A percentile compares a stretch with the other conserved stretches of the same genome.
These are phyloP conservation scores for Carettochelys insculpta DNA, from an alignment of 2,113 vertebrate genomes.

Conservation along the genomic window DNA sequence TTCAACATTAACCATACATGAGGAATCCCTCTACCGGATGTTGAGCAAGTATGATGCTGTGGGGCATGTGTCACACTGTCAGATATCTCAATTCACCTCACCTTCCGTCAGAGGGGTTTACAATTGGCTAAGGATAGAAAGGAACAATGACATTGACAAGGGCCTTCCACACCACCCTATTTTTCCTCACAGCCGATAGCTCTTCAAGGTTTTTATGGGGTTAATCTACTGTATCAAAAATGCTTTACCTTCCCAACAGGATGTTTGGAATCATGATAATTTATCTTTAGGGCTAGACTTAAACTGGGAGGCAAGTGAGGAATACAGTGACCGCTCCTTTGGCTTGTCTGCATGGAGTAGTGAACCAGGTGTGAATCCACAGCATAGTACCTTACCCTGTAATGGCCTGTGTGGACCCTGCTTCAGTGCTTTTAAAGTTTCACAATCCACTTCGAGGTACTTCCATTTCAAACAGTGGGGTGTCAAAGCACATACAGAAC, in stretches of 20 bases:
- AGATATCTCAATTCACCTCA: background rate
- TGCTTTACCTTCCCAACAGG: background rate
- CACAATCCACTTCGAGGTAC: background rate
- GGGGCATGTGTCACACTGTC: background rate
- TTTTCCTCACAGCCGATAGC: background rate
- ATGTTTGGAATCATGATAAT: background rate
- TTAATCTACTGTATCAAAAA: constrained; percentile 16
- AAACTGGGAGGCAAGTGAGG: background rate
- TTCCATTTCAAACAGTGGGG: too few relatives aligned
- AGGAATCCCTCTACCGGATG: background rate
- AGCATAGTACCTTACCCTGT: background rate
- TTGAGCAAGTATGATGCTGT: background rate
- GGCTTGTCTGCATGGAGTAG: background rate
- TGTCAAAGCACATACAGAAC: too few relatives aligned
- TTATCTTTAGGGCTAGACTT: background rate
- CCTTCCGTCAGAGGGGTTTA: background rate
- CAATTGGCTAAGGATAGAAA: constrained; percentile 31
- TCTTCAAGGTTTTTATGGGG: constrained; percentile 12
- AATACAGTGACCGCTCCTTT: background rate
- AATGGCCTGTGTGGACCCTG: background rate
- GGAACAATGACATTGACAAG: constrained; percentile 1
- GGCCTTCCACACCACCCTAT: background rate
- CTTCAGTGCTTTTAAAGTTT: background rate
- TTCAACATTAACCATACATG: background rate
- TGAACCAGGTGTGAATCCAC: background rate